Conservation (phyloP, 2,797 vertebrate genomes). For the Poeciliopsis gracilis region DNA sequence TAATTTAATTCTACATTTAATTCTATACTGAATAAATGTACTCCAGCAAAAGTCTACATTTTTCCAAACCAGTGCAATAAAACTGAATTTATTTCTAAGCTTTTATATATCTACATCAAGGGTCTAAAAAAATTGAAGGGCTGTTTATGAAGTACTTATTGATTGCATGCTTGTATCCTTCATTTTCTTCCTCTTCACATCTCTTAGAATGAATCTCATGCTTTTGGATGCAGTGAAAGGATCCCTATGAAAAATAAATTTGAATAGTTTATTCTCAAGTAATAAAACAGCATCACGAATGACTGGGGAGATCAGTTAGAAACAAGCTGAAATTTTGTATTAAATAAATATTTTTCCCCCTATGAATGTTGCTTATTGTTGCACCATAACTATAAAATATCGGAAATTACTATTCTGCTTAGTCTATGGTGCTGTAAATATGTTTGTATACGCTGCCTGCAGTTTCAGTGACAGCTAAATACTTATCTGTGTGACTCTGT, state of each 20-base stretch:
- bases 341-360: neutral
- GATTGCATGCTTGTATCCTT: neutral
- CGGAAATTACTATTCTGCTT: constrained; percentile 21
- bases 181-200: neutral
- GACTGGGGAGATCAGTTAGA: neutral
- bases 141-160: neutral
- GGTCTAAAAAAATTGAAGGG: neutral
- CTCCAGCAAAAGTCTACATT: neutral
- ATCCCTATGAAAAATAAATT: neutral
- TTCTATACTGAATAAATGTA: neutral
- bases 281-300: neutral
- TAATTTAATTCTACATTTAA: too few relatives aligned
- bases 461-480: constrained; percentile 38
- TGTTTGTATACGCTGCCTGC: constrained; percentile 9
- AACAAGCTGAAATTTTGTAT: neutral
- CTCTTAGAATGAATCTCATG: neutral
- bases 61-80: neutral
- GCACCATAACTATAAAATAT: constrained; percentile 35
- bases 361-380: neutral
- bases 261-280: neutral
- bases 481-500: constrained; percentile 9
- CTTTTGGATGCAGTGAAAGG: neutral
- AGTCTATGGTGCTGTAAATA: constrained; percentile 33
- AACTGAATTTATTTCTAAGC: neutral
- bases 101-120: neutral